Conservation (phyloP, 2,888 invertebrate genomes). For the Meta bourneti region DNA sequence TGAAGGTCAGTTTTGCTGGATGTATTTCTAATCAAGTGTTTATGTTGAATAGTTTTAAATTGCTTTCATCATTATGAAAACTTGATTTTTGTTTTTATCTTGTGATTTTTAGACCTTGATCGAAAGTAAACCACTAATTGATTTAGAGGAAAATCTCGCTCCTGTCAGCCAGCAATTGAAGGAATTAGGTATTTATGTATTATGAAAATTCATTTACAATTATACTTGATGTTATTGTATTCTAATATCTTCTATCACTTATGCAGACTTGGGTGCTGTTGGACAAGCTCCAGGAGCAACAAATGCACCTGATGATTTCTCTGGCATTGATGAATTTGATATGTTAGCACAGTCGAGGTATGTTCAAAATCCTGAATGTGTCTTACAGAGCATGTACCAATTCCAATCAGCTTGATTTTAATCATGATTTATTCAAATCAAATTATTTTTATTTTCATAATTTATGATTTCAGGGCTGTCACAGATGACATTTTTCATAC, state of each 20-base stretch:
- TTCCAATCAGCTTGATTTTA: not conserved
- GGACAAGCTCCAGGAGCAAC: not conserved
- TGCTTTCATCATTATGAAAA: not conserved
- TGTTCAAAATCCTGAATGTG: not conserved
- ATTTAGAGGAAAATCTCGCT: conserved; percentile 64
- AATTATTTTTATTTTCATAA: not conserved
- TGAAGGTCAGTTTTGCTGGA: no score
- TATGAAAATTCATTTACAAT: not conserved
- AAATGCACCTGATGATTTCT: not conserved
- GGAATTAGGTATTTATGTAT: conserved; percentile 52
- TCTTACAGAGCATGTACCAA: no score
- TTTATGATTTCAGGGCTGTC: no score
- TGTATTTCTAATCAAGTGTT: no score
- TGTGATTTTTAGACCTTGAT: conserved; percentile 39
- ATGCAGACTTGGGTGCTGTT: conserved; percentile 32
- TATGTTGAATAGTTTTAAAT: not conserved
- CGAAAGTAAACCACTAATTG: conserved; percentile 73
- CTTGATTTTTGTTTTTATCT: not conserved
- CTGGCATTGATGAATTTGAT: conserved; percentile 70
- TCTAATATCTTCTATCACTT: conserved; percentile 2
- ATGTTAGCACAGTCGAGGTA: conserved; percentile 74
- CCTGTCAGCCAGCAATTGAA: conserved; percentile 61
- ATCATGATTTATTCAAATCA: not conserved
- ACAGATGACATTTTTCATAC: no score
- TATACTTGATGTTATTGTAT: not conserved